Evolutionary conservation across 1,140 invertebrate species (phyloP), one percentile per base, ranked within the genome.

Genomic region (Dufourea novaeangliae): DNA sequence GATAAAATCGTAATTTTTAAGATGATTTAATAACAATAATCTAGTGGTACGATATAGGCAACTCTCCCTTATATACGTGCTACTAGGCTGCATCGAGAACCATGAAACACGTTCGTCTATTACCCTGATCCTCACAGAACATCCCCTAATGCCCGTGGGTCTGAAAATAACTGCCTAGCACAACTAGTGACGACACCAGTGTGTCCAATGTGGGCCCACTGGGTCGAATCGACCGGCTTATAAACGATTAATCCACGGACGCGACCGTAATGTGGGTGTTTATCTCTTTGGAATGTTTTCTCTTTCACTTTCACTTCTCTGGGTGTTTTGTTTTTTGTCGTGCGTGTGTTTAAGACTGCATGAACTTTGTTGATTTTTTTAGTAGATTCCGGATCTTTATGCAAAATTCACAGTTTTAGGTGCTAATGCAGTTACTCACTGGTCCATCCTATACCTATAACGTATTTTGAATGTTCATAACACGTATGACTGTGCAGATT

Each of bases 161-260:
- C 88, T 89, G 84, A 88, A 89, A 88, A 88, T 89, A 89, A 72
- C 82, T 67, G 12, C 69, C 82, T 78, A 79, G 87, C 82, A 88
- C 77, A 79, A 76, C 34, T 71, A 76, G 67, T 61, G 78, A 73
- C 81, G 80, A 82, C 79, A 83, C 59, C 70, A 20, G 57, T 8
- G 39, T 70, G 57, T 29, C 66, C 54, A 61, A 70, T 79, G 76
- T 84, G 80, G 86, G 82, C 82, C 86, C 79, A 71, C 29, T n/a
- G 20, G 20, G 3, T 46, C 32, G 22, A 27, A 20, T 25, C 17
- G 34, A 27, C 29, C 57, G 50, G 22, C 32, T 25, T 46, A 39
- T 25, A 39, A 37, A 27, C 62, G 37, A 46, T 46, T 64, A 29
- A 44, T 44, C 41, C 25, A 6, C 34, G 7, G 8, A 27, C 46